Conservation (phyloP, 2,888 invertebrate species). For the Cylloceria caligata region DNA sequence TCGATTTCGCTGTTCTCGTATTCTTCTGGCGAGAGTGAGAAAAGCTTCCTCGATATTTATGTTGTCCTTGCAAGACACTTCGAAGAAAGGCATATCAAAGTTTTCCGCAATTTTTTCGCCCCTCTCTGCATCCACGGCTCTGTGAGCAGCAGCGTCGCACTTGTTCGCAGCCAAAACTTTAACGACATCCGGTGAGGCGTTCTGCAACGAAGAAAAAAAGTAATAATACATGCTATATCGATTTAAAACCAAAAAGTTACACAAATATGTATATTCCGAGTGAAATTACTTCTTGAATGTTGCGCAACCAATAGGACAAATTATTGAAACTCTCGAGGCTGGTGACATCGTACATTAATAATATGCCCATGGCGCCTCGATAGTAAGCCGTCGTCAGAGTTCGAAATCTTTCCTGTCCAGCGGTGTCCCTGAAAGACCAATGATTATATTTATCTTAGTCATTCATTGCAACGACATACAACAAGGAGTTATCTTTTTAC, state of each 20-base stretch:
- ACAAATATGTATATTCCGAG: background rate
- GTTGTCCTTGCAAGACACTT: constrained; percentile 94
- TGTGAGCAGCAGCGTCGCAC: constrained; percentile 91
- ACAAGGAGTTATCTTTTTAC: constrained; percentile 16
- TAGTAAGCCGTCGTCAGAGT: constrained; percentile 95
- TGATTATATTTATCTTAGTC: constrained; percentile 10
- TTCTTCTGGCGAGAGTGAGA: constrained; percentile 92
- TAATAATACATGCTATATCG: background rate
- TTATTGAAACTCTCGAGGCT: constrained; percentile 96
- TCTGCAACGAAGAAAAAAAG: constrained; percentile 85
- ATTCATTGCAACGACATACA: constrained; percentile 50
- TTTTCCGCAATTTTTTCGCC: constrained; percentile 95
- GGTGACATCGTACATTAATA: constrained; percentile 96
- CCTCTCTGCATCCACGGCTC: constrained; percentile 92
- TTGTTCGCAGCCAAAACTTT: constrained; percentile 95
- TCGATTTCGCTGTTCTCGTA: constrained; percentile 92
- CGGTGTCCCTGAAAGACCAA: constrained; percentile 90
- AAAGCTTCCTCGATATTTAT: constrained; percentile 94
- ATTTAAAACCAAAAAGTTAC: background rate
- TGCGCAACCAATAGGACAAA: constrained; percentile 95
- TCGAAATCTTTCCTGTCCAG: constrained; percentile 91
- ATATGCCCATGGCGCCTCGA: constrained; percentile 95
- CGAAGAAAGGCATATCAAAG: constrained; percentile 95
- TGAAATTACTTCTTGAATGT: constrained; percentile 92
- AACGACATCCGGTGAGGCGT: constrained; percentile 94